Base-by-base conservation (phyloP, 2,888 invertebrate species). In the Iphiclides podalirius region DNA sequence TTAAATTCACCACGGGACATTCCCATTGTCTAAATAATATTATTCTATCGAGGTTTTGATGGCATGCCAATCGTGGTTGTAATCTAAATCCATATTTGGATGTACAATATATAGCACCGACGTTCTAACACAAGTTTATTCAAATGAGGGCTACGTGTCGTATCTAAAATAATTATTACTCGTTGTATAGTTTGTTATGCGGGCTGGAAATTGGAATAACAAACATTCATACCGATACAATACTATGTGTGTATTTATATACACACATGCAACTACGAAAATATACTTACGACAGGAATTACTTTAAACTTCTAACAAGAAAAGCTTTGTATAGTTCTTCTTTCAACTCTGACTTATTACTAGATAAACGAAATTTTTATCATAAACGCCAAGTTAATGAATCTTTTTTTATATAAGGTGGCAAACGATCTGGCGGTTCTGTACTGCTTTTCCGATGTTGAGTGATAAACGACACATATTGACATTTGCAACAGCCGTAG, bases 121-220 rank as follows among this genome's bases (percentile, higher is more conserved):
- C 23, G 23, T 23, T 31, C 45, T 17, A 17, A 20, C 7, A 8
- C 28, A 12, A 20, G 20, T 12, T 7, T 37, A 38, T 20, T 45
- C 17, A 31, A 45, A 31, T 38, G 28, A 45, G 37, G 6, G 9
- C 17, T 37, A 15, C 13, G 2, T 4, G 16, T 31, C 13, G 28
- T 31, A 38, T 13, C 15, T 16, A 16, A 31, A 28, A 11, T 31
- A 31, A 31, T 20, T 4, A 6, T 31, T 15, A 16, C 16, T 15
- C 14, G 28, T 11, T 9, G 31, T 23, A 31, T 38, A 17, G 37
- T 31, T 45, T 26, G 13, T n/a, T 31, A 45, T 45, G 38, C 45
- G 45, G 45, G 45, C 11, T 17, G 34, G 20, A 31, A n/a, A 31
- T 38, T 37, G 6, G 17, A 17, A 28, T 4, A 2, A 2, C 28